Evolutionary conservation across 2,113 vertebrate species (phyloP), one percentile per base, ranked within the genome.

Genomic region (Delphinapterus leucas): DNA sequence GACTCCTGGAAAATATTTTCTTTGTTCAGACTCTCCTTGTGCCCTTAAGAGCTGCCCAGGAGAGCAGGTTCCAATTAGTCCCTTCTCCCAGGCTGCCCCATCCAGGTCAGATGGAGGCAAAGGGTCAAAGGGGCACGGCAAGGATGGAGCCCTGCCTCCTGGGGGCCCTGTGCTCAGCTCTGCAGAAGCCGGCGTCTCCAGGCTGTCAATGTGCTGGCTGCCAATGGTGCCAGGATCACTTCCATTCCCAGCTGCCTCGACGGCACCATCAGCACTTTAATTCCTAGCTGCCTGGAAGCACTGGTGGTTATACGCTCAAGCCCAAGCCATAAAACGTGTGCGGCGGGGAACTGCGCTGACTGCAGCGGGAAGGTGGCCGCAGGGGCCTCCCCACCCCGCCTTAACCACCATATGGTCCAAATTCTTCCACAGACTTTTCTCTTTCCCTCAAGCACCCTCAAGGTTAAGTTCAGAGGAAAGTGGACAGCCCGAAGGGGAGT

Each of bases 211-310:
- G 71, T 74, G 38, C 67, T 58, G 36, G 36, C 85, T 80, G 76
- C 81, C 61, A 60, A 33, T 6, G 23, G 36, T 4, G 7, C 20
- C 36, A 31, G 38, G 41, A 53, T 90, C 49, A 21, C 87, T 82
- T 60, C 79, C 23, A 63, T 53, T 33, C 79, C 96, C 73, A 55
- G 60, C 82, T 95, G 77, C 63, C 86, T 89, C 5, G 26, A 36
- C 92, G 82, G 82, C 17, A 0, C 93, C 91, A 80, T 89, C 3
- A 1, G 44, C 84, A 90, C 67, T 95, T 93, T 93, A 76, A 92
- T 95, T 95, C 93, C 73, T 92, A 97, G 96, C 81, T 97, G 90
- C 70, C 67, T 95, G 80, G 95, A 94, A 95, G 68, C 67, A 44
- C 68, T 91, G 73, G 79, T 70, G 65, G 94, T 89, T 97, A 93